These are phyloP conservation scores for chimpanzee (Pan troglodytes) DNA, from an alignment of 2,113 vertebrate genomes.

Conservation along the genomic window NHGRI_mPanTro3-v2.1_pri NC_072403.2:67948501-67949000, in stretches of 20 bases:
- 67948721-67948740: neutral
- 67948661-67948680: neutral
- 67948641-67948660: neutral
- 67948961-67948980: too few species aligned
- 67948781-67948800: neutral
- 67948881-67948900: neutral
- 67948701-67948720: neutral
- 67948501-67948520: neutral
- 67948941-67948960: neutral
- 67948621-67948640: neutral
- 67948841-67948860: neutral
- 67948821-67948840: neutral
- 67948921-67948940: neutral
- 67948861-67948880: neutral
- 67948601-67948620: neutral
- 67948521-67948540: neutral
- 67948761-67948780: neutral
- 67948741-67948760: neutral
- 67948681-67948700: neutral
- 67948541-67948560: slow-evolving; percentile 15
- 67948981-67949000: neutral
- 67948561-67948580: neutral
- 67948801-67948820: neutral
- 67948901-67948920: neutral
- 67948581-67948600: neutral